phyloP scores from a whole-genome alignment of 2,888 invertebrate genomes.

The Leucophenga montana region DNA sequence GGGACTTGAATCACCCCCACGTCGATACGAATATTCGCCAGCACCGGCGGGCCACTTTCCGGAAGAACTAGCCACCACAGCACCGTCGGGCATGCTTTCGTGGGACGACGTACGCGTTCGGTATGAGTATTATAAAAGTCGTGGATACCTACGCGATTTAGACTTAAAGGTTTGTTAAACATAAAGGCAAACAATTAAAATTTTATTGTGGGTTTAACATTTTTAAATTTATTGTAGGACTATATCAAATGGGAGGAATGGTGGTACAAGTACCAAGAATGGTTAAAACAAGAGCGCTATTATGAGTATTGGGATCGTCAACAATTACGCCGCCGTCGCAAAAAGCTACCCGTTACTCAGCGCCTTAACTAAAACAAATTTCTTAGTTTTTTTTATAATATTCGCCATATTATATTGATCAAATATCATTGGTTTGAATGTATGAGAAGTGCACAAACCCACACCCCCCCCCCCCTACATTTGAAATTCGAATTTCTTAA shows the following conservation, averaged over 20 bases:
- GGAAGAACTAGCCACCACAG: conserved; percentile 82
- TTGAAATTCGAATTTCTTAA: too few relatives aligned
- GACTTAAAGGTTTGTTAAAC: conserved; percentile 68
- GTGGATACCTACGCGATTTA: conserved; percentile 85
- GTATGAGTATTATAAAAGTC: conserved; percentile 91
- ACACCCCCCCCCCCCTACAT: too few relatives aligned
- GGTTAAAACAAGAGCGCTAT: conserved; percentile 80
- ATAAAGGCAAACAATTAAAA: too few relatives aligned
- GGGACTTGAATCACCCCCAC: conserved; percentile 77
- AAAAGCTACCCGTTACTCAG: conserved; percentile 73
- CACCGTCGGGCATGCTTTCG: conserved; percentile 81
- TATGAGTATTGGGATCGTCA: conserved; percentile 74
- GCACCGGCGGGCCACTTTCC: conserved; percentile 84
- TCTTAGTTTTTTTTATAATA: neutral
- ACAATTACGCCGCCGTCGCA: conserved; percentile 72
- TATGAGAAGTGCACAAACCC: too few relatives aligned
- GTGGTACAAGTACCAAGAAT: conserved; percentile 93
- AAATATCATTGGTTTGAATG: too few relatives aligned
- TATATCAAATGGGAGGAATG: conserved; percentile 95
- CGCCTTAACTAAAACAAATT: conserved; percentile 66
- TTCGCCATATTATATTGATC: too few relatives aligned
- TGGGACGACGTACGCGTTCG: conserved; percentile 93
- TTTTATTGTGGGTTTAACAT: neutral
- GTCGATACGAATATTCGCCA: conserved; percentile 76
- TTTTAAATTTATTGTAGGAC: conserved; percentile 74